These are phyloP conservation scores for Drosophila austrosaltans DNA, from an alignment of 2,888 invertebrate genomes.

Conservation along the genomic window DNA sequence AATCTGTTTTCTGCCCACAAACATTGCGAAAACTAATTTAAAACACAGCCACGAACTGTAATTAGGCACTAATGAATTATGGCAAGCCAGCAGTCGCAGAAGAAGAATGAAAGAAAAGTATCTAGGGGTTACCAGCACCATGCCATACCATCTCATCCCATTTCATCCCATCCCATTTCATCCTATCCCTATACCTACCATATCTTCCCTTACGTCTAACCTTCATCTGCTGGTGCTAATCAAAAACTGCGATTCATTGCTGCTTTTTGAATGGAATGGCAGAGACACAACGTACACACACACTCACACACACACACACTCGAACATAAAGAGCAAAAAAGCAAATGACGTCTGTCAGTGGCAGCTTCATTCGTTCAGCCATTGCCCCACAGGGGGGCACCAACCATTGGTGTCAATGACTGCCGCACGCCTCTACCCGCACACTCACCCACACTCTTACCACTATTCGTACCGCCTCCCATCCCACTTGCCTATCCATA, in stretches of 20 bases:
- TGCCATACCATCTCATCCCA: neutral
- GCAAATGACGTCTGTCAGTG: slow-evolving; percentile 50
- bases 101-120: slow-evolving; percentile 1
- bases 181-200: neutral
- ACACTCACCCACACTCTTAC: neutral
- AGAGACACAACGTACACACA: slow-evolving; percentile 9
- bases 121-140: slow-evolving; percentile 11
- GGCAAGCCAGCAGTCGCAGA: slow-evolving; percentile 15
- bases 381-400: slow-evolving; percentile 26
- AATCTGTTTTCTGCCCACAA: neutral
- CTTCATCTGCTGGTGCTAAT: slow-evolving; percentile 54
- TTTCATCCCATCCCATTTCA: neutral
- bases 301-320: neutral
- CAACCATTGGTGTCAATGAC: slow-evolving; percentile 69
- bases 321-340: slow-evolving; percentile 30
- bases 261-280: slow-evolving; percentile 45
- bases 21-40: slow-evolving; percentile 56
- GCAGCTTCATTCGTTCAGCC: slow-evolving; percentile 31
- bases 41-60: slow-evolving; percentile 53
- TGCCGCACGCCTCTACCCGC: slow-evolving; percentile 16
- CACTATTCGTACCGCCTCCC: neutral
- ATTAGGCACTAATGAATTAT: slow-evolving; percentile 67
- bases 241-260: slow-evolving; percentile 75
- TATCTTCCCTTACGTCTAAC: slow-evolving; percentile 5
- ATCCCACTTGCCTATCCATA: neutral